Percentiles rank a stretch among this genome's conserved stretches.
phyloP scores from a whole-genome alignment of 2,888 invertebrate species.

The Teinopalpus imperialis region DNA sequence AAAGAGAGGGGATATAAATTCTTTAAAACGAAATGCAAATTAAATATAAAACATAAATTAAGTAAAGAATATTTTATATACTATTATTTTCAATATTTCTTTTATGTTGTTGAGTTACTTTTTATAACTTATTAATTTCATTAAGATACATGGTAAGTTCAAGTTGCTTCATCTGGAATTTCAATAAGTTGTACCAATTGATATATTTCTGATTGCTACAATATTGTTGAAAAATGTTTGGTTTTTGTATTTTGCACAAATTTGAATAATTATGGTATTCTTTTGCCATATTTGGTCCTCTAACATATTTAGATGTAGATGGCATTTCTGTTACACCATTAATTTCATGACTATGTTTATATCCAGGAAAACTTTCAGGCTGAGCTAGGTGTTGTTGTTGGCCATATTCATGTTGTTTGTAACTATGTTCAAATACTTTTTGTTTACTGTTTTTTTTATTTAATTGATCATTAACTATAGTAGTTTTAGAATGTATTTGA shows the following conservation, averaged over 20 bases:
- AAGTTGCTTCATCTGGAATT: slow-evolving; percentile 49
- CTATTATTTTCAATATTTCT: too few relatives aligned
- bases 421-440: background rate
- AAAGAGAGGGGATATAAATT: too few relatives aligned
- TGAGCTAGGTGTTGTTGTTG: background rate
- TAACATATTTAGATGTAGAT: slow-evolving; percentile 1
- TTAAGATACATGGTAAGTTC: slow-evolving; percentile 55
- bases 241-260: background rate
- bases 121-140: slow-evolving; percentile 53
- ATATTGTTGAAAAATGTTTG: slow-evolving; percentile 20
- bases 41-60: too few relatives aligned
- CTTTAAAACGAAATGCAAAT: too few relatives aligned
- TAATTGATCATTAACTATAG: background rate
- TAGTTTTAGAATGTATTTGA: background rate
- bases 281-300: slow-evolving; percentile 6
- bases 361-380: too few relatives aligned
- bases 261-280: background rate
- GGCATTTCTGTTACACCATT: background rate
- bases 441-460: background rate
- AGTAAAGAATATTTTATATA: too few relatives aligned
- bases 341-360: background rate
- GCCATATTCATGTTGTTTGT: background rate
- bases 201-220: slow-evolving; percentile 34
- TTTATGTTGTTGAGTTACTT: too few relatives aligned
- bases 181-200: slow-evolving; percentile 59